These are phyloP conservation scores for Dinomys branickii DNA, from an alignment of 2,113 vertebrate species.

Conservation along the genomic window DNA sequence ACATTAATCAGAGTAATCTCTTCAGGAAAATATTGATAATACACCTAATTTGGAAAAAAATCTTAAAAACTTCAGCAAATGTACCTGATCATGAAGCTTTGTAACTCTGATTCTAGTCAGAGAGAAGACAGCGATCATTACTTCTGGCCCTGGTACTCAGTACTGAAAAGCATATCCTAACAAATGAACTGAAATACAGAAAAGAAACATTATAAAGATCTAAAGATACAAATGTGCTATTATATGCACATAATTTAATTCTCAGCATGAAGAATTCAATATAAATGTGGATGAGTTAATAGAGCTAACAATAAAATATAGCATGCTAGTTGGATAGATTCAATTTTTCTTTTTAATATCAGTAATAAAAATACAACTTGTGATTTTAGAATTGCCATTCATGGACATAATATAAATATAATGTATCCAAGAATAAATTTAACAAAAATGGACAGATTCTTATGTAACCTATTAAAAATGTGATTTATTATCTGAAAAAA, in stretches of 20 bases:
- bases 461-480: background rate
- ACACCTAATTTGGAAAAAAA: background rate
- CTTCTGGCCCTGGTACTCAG: background rate
- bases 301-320: background rate
- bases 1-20: background rate
- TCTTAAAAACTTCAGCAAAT: background rate
- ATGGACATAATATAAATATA: background rate
- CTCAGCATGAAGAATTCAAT: background rate
- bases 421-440: background rate
- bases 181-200: background rate
- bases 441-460: background rate
- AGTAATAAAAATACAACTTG: background rate
- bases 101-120: background rate
- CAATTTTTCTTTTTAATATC: background rate
- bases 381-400: background rate
- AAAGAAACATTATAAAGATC: background rate
- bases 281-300: background rate
- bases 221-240: background rate
- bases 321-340: background rate
- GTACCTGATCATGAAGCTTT: background rate
- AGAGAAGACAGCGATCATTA: background rate
- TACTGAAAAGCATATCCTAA: background rate
- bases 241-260: background rate
- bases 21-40: background rate
- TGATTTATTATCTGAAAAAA: background rate